Evolutionary conservation across 2,113 vertebrate genomes (phyloP), one percentile per base, ranked within the genome.

Genomic region (Tragelaphus imberbis): DNA sequence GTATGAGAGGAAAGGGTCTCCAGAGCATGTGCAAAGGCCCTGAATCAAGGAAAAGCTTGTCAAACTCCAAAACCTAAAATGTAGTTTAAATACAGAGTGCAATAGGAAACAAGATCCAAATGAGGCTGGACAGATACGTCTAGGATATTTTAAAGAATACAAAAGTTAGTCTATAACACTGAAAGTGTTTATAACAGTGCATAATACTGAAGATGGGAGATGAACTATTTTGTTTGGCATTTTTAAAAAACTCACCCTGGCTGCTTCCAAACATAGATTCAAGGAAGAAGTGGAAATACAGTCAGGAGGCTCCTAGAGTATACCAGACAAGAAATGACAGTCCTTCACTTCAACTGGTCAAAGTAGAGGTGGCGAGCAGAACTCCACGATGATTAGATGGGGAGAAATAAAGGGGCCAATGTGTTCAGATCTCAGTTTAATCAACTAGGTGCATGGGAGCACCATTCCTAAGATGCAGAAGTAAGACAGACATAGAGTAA

Each of bases 221-320:
- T 36, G 28, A 49, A n/a, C 56, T 47, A 28, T 19, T 86, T 36
- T 71, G 28, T 61, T 68, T 88, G 63, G 77, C 25, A n/a, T 55
- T 56, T 49, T 56, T 47, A 40, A n/a, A 82, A 79, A 61, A 49
- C 27, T 85, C 79, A 71, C 47, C 53, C 7, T 44, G 59, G 44
- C n/a, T 84, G 21, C 28, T 92, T 56, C 27, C 61, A 10, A 91
- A 88, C 51, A 71, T 16, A 12, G n/a, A 75, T 87, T 95, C 58
- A 80, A 65, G 51, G 47, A 80, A 84, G 51, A 40, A 63, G 2
- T 17, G 4, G 5, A 84, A 92, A 63, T 5, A 55, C 16, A 91
- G 33, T 56, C 8, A 84, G 53, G 16, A 75, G 44, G 40, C 8
- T 40, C 58, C 49, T 44, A 56, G 21, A 49, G 4, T n/a, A 16